phyloP scores from a whole-genome alignment of 2,888 invertebrate genomes.

The Drosophila birchii region DNA sequence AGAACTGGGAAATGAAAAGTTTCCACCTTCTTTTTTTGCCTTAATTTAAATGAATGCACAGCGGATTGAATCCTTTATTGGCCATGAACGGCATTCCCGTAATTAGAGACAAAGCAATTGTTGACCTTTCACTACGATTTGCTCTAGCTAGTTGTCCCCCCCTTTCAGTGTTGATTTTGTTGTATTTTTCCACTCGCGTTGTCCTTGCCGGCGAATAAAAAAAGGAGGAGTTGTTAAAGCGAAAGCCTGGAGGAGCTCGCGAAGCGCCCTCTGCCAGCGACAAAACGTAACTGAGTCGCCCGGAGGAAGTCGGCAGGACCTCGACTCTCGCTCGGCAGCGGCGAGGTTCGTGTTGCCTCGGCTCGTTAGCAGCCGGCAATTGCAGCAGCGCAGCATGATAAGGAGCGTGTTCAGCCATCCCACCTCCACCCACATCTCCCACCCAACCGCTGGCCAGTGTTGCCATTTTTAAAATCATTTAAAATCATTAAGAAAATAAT shows the following conservation, averaged over 20 bases:
- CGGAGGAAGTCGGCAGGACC: conserved; percentile 8
- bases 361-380: conserved; percentile 31
- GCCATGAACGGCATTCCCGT: conserved; percentile 36
- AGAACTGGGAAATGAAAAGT: conserved; percentile 46
- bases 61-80: conserved; percentile 47
- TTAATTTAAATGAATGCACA: conserved; percentile 30
- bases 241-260: conserved; percentile 21
- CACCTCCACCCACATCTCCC: neutral
- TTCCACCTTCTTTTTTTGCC: conserved; percentile 44
- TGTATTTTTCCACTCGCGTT: conserved; percentile 50
- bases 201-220: conserved; percentile 30
- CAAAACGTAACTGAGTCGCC: conserved; percentile 60
- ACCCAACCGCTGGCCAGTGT: neutral
- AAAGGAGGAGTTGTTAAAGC: conserved; percentile 5
- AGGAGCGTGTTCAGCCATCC: neutral
- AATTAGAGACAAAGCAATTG: conserved; percentile 50
- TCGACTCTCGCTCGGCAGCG: conserved; percentile 10
- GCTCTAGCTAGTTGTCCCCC: conserved; percentile 8
- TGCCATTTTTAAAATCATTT: neutral
- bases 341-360: conserved; percentile 20
- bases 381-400: conserved; percentile 23
- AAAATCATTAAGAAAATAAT: neutral
- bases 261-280: conserved; percentile 34
- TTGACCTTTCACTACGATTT: conserved; percentile 45
- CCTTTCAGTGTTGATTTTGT: conserved; percentile 3